Base-by-base conservation (phyloP, 92 coral and sea anemone species). In the Epizoanthus ramosus region DNA sequence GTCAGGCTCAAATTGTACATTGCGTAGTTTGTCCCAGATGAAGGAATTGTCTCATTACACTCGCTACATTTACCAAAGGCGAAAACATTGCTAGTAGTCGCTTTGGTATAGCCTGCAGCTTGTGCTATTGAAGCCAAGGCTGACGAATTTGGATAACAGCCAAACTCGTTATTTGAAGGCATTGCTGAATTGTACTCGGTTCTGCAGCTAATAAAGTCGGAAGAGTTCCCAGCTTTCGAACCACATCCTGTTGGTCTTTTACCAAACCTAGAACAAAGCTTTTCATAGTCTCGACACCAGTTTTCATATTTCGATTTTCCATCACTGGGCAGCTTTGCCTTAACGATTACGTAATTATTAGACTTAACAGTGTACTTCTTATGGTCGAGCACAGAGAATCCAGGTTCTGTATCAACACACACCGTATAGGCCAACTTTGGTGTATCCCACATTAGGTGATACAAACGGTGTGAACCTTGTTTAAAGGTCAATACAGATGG, bases 251-350 rank as follows among this genome's bases (percentile, higher is more conserved):
- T 85, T 8, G 89, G 89, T 2, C 43, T 79, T 57, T 85, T 84
- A 28, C 89, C 85, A 63, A 61, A 82, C 8, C 83, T 67, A 16
- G 57, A 63, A 53, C 93, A 90, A 19, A 90, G 74, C 5, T 85
- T 77, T 71, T 86, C 87, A 57, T 90, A 90, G 52, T 90, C 93
- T 23, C 84, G 68, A 68, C 93, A 90, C 93, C 93, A 90, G 74
- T 77, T 86, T 19, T 82, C 86, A 60, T 80, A 75, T 22, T 74
- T 47, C 47, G 85, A 80, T 5, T 45, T 21, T 64, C 52, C 23
- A 52, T 80, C 63, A 41, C 47, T 41, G 7, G 86, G 86, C 10
- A 82, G 18, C 31, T 69, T 54, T 5, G 63, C 70, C 47, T 82
- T 82, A 53, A 82, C 39, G 3, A 39, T 64, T 8, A 69, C 41